A percentile compares a stretch with the other conserved stretches of the same genome.
These are phyloP conservation scores for Pandion haliaetus DNA, from an alignment of 2,113 vertebrate genomes.

Conservation along the genomic window DNA sequence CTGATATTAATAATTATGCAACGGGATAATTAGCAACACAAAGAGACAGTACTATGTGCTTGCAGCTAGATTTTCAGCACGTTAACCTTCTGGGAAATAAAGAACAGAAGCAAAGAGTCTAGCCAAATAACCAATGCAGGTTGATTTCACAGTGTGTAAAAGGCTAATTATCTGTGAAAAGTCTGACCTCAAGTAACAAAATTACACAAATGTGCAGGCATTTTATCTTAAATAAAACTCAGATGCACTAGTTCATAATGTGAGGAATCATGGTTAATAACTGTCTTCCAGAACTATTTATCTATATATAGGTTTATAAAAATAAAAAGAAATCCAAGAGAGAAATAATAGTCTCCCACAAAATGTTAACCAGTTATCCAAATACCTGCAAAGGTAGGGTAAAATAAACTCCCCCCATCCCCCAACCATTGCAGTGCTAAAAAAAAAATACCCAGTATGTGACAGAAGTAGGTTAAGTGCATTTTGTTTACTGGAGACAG, in stretches of 20 bases:
- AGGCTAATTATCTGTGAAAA: constrained; percentile 87
- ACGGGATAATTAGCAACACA: constrained; percentile 88
- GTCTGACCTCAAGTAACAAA: constrained; percentile 82
- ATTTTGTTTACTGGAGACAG: constrained; percentile 83
- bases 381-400: constrained; percentile 50
- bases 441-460: constrained; percentile 25
- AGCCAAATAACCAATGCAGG: constrained; percentile 85
- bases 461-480: constrained; percentile 84
- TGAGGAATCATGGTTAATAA: constrained; percentile 61
- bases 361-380: constrained; percentile 38
- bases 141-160: constrained; percentile 87
- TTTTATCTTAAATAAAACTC: constrained; percentile 83
- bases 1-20: constrained; percentile 92
- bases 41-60: constrained; percentile 83
- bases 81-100: constrained; percentile 87
- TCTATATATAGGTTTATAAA: constrained; percentile 23
- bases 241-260: constrained; percentile 60
- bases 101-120: constrained; percentile 82
- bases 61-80: constrained; percentile 82
- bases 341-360: neutral
- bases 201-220: constrained; percentile 79
- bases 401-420: constrained; percentile 18
- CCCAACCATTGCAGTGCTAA: neutral
- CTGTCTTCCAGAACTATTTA: constrained; percentile 32
- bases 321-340: constrained; percentile 31